A percentile compares a stretch with the other conserved stretches of the same genome.
Conservation (phyloP, 2,113 vertebrate genomes). For the Myotis davidii region DNA sequence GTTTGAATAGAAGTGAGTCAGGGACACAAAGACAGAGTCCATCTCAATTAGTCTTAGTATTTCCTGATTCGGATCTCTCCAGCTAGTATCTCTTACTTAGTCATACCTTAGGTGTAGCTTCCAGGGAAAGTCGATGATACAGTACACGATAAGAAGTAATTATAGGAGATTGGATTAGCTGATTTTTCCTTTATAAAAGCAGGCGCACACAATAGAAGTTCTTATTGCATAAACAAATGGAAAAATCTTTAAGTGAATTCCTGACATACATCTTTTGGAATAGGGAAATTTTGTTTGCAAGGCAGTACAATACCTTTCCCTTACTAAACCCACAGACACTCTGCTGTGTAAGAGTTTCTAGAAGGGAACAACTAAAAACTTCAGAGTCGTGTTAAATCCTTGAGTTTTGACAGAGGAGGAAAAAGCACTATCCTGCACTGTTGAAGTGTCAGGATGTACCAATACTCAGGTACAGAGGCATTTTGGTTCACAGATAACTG, state of each 20-base stretch:
- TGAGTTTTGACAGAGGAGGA: background rate
- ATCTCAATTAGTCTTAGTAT: conserved; percentile 81
- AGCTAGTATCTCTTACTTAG: conserved; percentile 79
- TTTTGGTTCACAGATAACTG: background rate
- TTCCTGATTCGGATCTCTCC: conserved; percentile 79
- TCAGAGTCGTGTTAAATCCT: background rate
- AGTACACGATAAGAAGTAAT: conserved; percentile 69
- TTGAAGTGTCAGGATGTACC: background rate
- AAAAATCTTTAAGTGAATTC: conserved; percentile 59
- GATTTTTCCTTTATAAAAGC: conserved; percentile 61
- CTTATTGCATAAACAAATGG: conserved; percentile 71
- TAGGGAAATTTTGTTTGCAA: conserved; percentile 47
- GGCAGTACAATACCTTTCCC: background rate
- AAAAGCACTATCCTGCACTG: background rate
- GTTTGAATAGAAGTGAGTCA: conserved; percentile 79
- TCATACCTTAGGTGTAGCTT: conserved; percentile 76
- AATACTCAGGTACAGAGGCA: background rate
- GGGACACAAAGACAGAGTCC: conserved; percentile 76
- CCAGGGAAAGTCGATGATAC: conserved; percentile 71
- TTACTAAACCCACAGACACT: background rate
- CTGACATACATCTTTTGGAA: conserved; percentile 40
- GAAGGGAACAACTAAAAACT: background rate
- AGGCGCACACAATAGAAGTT: conserved; percentile 54
- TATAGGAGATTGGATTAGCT: conserved; percentile 67
- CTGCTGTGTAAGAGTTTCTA: background rate